These are phyloP conservation scores for Prinia subflava DNA, from an alignment of 2,113 vertebrate species.

Conservation along the genomic window DNA sequence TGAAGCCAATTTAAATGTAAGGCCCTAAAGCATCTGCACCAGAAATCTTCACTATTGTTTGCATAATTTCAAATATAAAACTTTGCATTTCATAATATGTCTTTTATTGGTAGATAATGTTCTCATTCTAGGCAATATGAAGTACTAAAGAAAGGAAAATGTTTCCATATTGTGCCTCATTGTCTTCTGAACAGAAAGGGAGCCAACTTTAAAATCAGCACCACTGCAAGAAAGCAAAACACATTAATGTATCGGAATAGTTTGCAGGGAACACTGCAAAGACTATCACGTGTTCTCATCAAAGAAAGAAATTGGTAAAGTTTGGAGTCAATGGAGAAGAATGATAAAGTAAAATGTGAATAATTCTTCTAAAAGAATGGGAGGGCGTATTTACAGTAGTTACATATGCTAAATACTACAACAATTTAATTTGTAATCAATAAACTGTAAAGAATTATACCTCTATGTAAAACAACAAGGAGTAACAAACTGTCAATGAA, in stretches of 20 bases:
- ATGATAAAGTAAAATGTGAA: not conserved
- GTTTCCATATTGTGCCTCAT: not conserved
- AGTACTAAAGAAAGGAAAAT: not conserved
- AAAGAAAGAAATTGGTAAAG: not conserved
- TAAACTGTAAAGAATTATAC: not conserved
- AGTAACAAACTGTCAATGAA: not conserved
- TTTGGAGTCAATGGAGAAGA: not conserved
- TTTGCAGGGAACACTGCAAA: not conserved
- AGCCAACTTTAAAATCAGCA: not conserved
- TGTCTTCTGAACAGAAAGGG: not conserved
- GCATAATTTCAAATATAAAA: not conserved
- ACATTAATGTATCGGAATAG: not conserved
- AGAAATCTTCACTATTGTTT: not conserved
- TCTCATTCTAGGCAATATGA: not conserved
- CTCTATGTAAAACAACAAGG: not conserved
- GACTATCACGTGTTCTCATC: not conserved
- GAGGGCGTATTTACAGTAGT: not conserved
- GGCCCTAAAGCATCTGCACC: not conserved
- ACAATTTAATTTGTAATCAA: not conserved
- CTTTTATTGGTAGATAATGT: not conserved
- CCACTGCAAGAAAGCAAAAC: not conserved
- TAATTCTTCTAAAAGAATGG: not conserved
- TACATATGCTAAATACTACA: not conserved
- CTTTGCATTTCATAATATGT: not conserved
- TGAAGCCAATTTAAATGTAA: not conserved